Evolutionary conservation across 2,888 invertebrate genomes (phyloP).

Genomic region (Petrolisthes cinctipes): DNA sequence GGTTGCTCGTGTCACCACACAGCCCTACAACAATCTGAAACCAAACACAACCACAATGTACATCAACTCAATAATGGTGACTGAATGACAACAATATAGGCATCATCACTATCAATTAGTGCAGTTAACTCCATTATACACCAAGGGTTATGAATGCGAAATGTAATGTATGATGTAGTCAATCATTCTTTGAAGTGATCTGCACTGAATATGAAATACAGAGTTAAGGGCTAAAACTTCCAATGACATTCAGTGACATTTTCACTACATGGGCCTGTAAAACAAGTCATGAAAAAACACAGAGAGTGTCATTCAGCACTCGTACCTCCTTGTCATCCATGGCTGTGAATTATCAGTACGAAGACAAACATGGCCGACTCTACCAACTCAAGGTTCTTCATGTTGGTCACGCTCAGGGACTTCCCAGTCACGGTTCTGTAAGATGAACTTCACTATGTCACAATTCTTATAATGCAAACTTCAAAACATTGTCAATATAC

Average conservation of each 20-base stretch:
- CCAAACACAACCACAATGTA: too few relatives aligned
- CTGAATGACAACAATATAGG: too few relatives aligned
- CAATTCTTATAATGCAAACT: too few relatives aligned
- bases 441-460: conserved; percentile 36
- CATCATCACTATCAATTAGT: too few relatives aligned
- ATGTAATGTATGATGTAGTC: not conserved
- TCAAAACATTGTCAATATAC: too few relatives aligned
- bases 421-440: conserved; percentile 71
- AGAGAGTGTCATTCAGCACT: conserved; percentile 69
- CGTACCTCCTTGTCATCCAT: conserved; percentile 69
- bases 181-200: not conserved
- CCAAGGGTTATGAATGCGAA: too few relatives aligned
- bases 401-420: conserved; percentile 70
- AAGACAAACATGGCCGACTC: conserved; percentile 70
- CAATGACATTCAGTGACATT: not conserved
- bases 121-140: too few relatives aligned
- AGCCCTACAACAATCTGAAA: conserved; percentile 67
- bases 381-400: conserved; percentile 69
- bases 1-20: conserved; percentile 73
- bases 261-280: not conserved
- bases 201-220: not conserved
- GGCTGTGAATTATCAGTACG: conserved; percentile 70
- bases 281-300: conserved; percentile 70
- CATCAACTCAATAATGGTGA: too few relatives aligned
- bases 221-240: not conserved